phyloP scores from a whole-genome alignment of 2,113 vertebrate species.

The Actenoides lindsayi region DNA sequence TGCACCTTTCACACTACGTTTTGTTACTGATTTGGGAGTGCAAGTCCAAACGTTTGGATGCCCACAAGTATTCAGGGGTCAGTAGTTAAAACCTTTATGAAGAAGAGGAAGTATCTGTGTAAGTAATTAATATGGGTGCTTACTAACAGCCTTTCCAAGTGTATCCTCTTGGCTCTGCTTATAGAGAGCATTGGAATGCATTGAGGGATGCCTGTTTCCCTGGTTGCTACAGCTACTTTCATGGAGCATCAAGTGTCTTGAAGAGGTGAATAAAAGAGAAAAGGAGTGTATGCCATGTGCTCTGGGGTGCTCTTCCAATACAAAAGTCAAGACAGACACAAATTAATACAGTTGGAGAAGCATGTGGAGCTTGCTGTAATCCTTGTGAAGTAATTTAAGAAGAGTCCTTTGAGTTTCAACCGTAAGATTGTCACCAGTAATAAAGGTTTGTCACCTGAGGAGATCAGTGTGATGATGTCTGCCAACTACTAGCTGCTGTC shows the following conservation, averaged over 20 bases:
- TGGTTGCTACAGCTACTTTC: neutral
- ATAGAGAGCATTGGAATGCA: neutral
- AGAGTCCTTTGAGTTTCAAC: neutral
- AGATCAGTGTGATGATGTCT: neutral
- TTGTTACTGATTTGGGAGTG: neutral
- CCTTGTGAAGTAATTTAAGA: neutral
- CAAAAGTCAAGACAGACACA: neutral
- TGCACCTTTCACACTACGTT: neutral
- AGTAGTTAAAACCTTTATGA: neutral
- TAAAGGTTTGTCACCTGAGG: constrained; percentile 1
- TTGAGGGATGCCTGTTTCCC: neutral
- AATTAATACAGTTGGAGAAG: neutral
- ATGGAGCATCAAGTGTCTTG: neutral
- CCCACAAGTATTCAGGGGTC: neutral
- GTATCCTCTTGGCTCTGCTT: neutral
- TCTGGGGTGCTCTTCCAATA: neutral
- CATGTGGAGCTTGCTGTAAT: neutral
- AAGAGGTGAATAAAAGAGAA: neutral
- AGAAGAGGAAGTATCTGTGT: neutral
- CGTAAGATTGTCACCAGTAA: neutral
- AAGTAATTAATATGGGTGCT: neutral
- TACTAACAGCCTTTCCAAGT: neutral
- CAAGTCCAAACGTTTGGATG: neutral
- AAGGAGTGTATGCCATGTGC: neutral
- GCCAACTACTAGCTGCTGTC: neutral